Evolutionary conservation across 30 jellyfish, hydroid and myxozoan species (phyloP), one percentile per base, ranked within the genome.

Genomic region (Cassiopea andromeda): DNA sequence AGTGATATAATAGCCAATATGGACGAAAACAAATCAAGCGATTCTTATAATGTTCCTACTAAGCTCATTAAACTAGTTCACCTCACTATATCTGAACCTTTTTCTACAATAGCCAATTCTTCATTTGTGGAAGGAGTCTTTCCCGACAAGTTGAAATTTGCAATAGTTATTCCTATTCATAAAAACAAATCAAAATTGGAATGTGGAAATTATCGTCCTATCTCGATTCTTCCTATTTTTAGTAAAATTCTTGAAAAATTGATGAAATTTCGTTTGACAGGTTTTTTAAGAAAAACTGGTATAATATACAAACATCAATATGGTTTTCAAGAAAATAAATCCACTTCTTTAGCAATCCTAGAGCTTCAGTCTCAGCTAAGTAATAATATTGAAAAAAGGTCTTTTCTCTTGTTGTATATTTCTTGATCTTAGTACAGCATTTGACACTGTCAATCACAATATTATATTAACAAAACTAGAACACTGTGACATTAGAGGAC

Each of bases 181-280:
- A 84, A 84, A 84, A 50, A 80, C 4, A 67, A 84, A 57, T 84
- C 92, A 71, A 84, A 84, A 50, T 49, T 46, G 48, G 86, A 71
- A 12, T n/a, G 38, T 6, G 85, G 86, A 84, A 84, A 84, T 18
- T 84, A 73, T 59, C 72, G 91, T 45, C 91, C 91, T 47, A 82
- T 82, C 44, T 82, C 91, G 18, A 46, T 82, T 46, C 70, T 81
- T 7, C 90, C 90, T 12, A 38, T 82, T 10, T 59, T 57, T 13
- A 17, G 67, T 57, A 79, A 79, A 79, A 60, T 57, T 2, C 64
- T 57, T 57, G 88, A 79, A 57, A 79, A 75, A 38, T 18, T 75
- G 46, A 75, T 75, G 84, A 75, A 75, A 27, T 57, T 19, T 81
- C 89, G 80, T 47, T 59, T 81, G 80, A 80, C 61, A 57, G 59